Percentiles rank a stretch among this genome's conserved stretches.
Evolutionary conservation across 1,140 invertebrate species (phyloP).

Genomic region (Drosophila tsacasi): DNA sequence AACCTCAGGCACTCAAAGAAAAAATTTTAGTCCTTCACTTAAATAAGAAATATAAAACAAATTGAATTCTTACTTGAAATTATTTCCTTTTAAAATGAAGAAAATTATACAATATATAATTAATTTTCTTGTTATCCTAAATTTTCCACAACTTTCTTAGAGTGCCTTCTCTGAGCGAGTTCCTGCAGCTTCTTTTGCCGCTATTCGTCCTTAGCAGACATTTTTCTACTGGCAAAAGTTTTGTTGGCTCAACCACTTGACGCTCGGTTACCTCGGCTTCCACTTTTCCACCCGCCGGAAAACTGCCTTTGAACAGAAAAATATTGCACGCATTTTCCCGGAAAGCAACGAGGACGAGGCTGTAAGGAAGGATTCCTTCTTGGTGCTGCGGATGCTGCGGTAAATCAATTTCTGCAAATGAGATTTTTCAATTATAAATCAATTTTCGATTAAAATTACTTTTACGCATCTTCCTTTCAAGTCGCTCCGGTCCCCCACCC

Average conservation of each 20-base stretch:
- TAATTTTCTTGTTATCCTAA: not conserved
- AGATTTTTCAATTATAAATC: constrained; percentile 85
- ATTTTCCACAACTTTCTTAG: not conserved
- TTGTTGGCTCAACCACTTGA: constrained; percentile 78
- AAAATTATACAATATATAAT: fast-evolving
- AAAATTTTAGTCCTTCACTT: not conserved
- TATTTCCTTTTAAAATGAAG: not conserved
- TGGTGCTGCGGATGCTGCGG: constrained; percentile 74
- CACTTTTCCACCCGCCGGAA: constrained; percentile 9
- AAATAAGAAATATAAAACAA: too few relatives aligned
- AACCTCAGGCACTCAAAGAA: constrained; percentile 14
- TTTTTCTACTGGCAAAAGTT: constrained; percentile 76
- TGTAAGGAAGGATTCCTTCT: constrained; percentile 27
- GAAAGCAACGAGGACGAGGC: not conserved
- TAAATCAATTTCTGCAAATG: constrained; percentile 85
- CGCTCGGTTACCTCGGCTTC: constrained; percentile 68
- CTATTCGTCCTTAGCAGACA: constrained; percentile 68
- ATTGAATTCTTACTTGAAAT: not conserved
- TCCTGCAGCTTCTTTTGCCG: constrained; percentile 50
- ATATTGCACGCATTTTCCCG: constrained; percentile 75
- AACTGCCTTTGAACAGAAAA: constrained; percentile 56
- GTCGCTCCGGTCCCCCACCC: not conserved
- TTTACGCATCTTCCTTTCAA: constrained; percentile 77
- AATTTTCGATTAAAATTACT: constrained; percentile 85
- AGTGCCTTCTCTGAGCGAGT: constrained; percentile 30